Percentiles rank a stretch among this genome's conserved stretches.
Conservation (phyloP, 2,797 vertebrate species). For the Phaenicophaeus curvirostris region DNA sequence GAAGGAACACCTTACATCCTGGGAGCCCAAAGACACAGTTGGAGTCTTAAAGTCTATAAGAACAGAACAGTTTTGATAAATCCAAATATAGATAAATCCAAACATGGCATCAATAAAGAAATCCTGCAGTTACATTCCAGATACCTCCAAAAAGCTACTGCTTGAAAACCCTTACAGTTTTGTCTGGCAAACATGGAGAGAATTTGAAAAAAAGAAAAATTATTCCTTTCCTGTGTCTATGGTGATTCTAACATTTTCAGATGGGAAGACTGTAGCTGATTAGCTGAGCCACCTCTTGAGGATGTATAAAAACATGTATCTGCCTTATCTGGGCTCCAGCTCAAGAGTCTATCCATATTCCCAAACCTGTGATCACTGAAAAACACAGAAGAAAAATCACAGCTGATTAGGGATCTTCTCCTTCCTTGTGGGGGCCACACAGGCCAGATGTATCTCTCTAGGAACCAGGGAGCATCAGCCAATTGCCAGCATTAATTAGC, state of each 20-base stretch:
- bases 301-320: neutral
- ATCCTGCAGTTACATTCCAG: neutral
- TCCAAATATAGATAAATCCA: too few relatives aligned
- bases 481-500: neutral
- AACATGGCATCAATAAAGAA: neutral
- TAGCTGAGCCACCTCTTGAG: neutral
- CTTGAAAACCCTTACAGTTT: neutral
- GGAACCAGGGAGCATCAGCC: neutral
- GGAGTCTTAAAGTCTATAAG: neutral
- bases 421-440: too few relatives aligned
- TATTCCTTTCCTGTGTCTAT: neutral
- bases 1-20: neutral
- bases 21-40: neutral
- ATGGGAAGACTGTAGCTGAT: neutral
- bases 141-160: neutral
- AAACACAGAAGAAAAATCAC: neutral
- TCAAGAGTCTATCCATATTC: neutral
- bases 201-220: neutral
- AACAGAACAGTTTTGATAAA: neutral
- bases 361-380: neutral
- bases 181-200: neutral
- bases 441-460: neutral
- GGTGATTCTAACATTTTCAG: constrained; percentile 11
- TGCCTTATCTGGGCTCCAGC: neutral
- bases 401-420: neutral